These are phyloP conservation scores for Ctenopoma kingsleyae DNA, from an alignment of 2,797 vertebrate genomes.

Conservation along the genomic window DNA sequence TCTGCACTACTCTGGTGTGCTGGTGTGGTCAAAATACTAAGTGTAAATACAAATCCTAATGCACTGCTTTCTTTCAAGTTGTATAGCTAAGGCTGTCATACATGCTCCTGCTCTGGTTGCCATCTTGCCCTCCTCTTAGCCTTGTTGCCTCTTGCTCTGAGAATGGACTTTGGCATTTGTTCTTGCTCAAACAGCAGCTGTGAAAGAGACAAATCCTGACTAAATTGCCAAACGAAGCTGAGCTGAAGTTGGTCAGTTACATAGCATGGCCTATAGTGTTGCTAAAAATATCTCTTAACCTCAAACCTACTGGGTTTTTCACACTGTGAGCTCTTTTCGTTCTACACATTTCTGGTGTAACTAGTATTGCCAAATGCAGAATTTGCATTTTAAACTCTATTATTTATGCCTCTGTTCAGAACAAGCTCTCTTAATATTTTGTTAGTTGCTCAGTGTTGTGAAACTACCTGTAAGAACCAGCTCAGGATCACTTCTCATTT, in stretches of 20 bases:
- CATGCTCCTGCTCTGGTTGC: constrained; percentile 37
- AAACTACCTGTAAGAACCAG: constrained; percentile 15
- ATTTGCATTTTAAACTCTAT: constrained; percentile 23
- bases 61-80: constrained; percentile 3
- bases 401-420: not conserved
- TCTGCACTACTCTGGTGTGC: not conserved
- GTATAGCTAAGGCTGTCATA: constrained; percentile 7
- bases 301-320: not conserved
- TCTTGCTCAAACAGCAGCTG: constrained; percentile 43
- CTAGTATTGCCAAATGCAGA: constrained; percentile 33
- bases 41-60: constrained; percentile 2
- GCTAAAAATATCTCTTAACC: constrained; percentile 12
- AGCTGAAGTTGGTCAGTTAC: constrained; percentile 2
- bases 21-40: constrained; percentile 15
- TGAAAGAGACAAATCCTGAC: constrained; percentile 15
- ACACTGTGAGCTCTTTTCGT: not conserved
- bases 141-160: constrained; percentile 15
- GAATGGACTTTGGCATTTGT: constrained; percentile 39
- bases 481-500: constrained; percentile 53
- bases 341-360: not conserved
- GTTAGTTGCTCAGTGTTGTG: constrained; percentile 15
- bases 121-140: constrained; percentile 24
- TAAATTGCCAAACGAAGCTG: constrained; percentile 4
- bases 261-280: not conserved
- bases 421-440: constrained; percentile 4